Conservation (phyloP, 2,113 vertebrate species). For the Oenanthe oenanthe region DNA sequence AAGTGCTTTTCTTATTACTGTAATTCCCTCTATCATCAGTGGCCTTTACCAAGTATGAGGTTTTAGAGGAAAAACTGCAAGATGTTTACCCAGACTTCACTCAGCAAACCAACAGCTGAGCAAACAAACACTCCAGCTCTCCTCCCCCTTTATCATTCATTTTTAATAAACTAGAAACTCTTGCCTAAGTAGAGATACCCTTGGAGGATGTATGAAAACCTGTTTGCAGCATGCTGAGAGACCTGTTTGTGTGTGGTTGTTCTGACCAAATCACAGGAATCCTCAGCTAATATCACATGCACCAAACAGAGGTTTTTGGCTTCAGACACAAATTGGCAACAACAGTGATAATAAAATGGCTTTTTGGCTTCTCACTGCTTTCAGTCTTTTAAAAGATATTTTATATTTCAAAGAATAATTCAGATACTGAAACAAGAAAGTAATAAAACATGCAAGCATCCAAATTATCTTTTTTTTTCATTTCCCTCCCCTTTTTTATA, state of each 20-base stretch:
- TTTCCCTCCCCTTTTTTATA: background rate
- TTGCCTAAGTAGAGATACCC: background rate
- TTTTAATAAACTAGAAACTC: background rate
- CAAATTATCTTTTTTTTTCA: background rate
- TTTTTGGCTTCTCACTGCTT: background rate
- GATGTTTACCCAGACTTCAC: background rate
- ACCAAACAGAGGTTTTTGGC: background rate
- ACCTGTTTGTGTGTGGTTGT: background rate
- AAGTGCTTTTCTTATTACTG: background rate
- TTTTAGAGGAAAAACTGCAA: background rate
- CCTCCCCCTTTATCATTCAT: background rate
- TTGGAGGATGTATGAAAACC: background rate
- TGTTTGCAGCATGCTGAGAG: background rate
- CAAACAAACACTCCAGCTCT: background rate
- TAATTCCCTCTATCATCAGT: background rate
- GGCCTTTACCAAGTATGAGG: background rate
- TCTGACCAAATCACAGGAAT: background rate
- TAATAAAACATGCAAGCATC: background rate
- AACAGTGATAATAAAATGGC: background rate
- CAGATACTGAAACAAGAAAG: background rate
- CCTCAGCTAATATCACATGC: background rate
- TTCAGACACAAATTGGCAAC: background rate
- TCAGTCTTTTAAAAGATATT: background rate
- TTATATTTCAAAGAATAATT: background rate
- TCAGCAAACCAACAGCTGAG: background rate